A percentile compares a stretch with the other conserved stretches of the same genome.
Conservation (phyloP, 2,113 vertebrate genomes). For the Serinus canaria region DNA sequence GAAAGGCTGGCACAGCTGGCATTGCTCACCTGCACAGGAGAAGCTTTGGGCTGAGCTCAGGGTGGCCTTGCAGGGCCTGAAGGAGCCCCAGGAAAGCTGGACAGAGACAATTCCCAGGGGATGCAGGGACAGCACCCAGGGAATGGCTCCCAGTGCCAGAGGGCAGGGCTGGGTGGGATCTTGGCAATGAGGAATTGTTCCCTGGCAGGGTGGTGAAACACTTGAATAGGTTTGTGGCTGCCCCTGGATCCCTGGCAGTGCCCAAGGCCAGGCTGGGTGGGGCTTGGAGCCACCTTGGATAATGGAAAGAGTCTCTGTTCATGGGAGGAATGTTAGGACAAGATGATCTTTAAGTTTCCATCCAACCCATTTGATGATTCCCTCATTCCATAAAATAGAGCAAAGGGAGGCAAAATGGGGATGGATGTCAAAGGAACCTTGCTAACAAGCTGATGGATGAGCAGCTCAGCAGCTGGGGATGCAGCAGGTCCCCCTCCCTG, state of each 20-base stretch:
- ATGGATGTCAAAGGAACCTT: too few species aligned
- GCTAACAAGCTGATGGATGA: not conserved
- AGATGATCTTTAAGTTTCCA: not conserved
- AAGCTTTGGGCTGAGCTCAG: not conserved
- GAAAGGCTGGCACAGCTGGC: not conserved
- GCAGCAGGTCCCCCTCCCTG: not conserved
- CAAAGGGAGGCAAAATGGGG: not conserved
- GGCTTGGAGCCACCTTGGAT: not conserved
- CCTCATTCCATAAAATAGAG: not conserved
- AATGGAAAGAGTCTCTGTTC: not conserved
- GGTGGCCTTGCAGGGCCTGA: not conserved
- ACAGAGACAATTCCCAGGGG: not conserved
- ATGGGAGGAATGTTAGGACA: fast-evolving
- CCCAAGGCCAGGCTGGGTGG: fast-evolving
- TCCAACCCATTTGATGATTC: not conserved
- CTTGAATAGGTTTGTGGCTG: fast-evolving
- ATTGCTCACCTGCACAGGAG: not conserved
- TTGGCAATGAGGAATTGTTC: not conserved
- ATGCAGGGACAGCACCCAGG: not conserved
- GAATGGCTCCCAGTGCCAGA: not conserved
- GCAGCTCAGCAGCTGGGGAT: not conserved
- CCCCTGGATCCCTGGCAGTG: not conserved
- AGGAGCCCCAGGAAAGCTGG: not conserved
- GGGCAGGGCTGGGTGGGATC: too few species aligned
- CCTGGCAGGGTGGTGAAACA: fast-evolving